Evolutionary conservation across 2,113 vertebrate species (phyloP), one percentile per base, ranked within the genome.

Genomic region (Lepus timidus): DNA sequence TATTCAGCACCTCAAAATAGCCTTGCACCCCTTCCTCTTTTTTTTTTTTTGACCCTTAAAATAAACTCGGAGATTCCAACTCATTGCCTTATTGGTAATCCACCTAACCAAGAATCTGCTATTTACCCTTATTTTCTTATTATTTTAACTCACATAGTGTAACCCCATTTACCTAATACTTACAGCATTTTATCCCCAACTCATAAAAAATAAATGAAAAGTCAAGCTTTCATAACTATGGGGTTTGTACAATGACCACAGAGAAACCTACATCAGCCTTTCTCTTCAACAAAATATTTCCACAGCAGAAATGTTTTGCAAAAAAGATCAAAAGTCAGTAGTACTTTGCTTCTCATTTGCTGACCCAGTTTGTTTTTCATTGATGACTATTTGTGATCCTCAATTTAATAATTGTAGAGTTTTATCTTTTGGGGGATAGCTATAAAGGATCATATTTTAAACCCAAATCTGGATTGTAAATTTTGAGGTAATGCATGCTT

Each of bases 401-500:
- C 71, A 78, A 39, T 89, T 93, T 73, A 62, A 90, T 58, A 29
- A 62, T 10, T 55, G 29, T 14, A 94, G 14, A 96, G 55, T 31
- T 92, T 68, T 78, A 11, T 73, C 92, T 96, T 93, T 78, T 93
- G 95, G 92, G 22, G 58, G 36, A n/a, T 93, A 92, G 55, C 61
- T 92, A 2, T 80, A 85, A 90, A 93, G 88, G 71, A 68, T 79
- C 61, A 4, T 78, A 92, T 81, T 85, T 84, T 85, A 36, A 93
- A 33, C 27, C 49, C 36, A 4, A 94, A 75, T 55, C 73, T 79
- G 65, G 74, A n/a, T 76, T 92, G 3, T 84, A 64, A n/a, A 4
- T 92, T 93, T 70, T 75, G 55, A 96, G 70, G 12, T 36, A 23
- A 79, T 89, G 51, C 20, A 39, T 67, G 23, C 17, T n/a, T 93